Base-by-base conservation (phyloP, 2,113 vertebrate genomes). In the Pteronura brasiliensis region DNA sequence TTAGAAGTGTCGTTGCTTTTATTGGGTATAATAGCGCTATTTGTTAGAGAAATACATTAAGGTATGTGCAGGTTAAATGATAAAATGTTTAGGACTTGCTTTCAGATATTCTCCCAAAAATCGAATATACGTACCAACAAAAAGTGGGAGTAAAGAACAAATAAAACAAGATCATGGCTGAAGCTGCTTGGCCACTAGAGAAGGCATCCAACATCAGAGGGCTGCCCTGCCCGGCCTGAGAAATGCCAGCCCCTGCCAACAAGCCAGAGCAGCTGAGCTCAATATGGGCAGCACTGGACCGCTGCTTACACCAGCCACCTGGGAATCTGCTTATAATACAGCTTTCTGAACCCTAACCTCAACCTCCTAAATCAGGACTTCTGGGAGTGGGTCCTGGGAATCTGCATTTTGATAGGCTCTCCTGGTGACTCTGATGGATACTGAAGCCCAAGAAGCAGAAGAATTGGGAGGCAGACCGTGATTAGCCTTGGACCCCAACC, bases 71-170 rank as follows among this genome's bases (percentile, higher is more conserved):
- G 44, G 61, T 90, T 61, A 69, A 90, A 57, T 44, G 77, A 57
- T 12, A 80, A 95, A 88, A 69, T 63, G 27, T 42, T 55, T 49
- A 93, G 39, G 14, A 83, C 36, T 88, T 81, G 23, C 18, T 91
- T 84, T 84, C 86, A 93, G 71, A 89, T 63, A 83, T 8, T 85
- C 34, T 49, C 13, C 42, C 21, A 61, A 39, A 47, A n/a, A 83
- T 36, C 14, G 79, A 42, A 80, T 31, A 88, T n/a, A 87, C 3
- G 63, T 81, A 42, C 34, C 76, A 88, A 90, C 6, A 57, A 42
- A 74, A 94, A 72, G 11, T 12, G 49, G 3, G 31, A 94, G 47
- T 57, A 94, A 86, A 49, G 34, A 81, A 65, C 4, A 29, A 39
- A 88, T 25, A 11, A 74, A 39, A 71, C 10, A 27, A 94, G 67